Base-by-base conservation (phyloP, 2,888 invertebrate species). In the Agonopterix arenella region DNA sequence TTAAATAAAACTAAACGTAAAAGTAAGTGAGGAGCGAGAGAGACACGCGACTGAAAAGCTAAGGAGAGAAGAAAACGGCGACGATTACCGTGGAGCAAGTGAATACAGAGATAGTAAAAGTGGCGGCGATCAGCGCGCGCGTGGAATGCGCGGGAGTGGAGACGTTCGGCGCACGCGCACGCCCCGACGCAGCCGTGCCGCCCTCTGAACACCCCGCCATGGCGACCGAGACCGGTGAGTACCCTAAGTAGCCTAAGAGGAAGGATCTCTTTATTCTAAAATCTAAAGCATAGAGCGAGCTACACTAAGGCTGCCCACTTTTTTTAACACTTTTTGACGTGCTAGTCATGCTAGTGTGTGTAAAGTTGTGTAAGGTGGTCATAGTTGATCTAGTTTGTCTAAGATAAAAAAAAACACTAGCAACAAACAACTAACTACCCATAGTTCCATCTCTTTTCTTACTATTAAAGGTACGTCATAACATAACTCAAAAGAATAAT, bases 161-260 rank as follows among this genome's bases (percentile, higher is more conserved):
- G 64, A 61, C 80, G 75, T 8, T n/a, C 11, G 11, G 43, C 43
- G 43, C 82, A 80, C 80, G 75, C 84, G 84, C 77, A 77, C 80
- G 77, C 86, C 84, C 76, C 77, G 81, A 72, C 84, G 80, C 73
- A 66, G 74, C 73, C 77, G 85, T 88, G 89, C 86, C 89, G 83
- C 89, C 90, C 76, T 84, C 86, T 54, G 85, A 84, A 64, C 86
- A 78, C 66, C 77, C 84, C 73, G 82, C 84, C 81, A 90, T 90
- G 90, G 88, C 89, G 73, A 85, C 88, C 80, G 89, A 90, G 53
- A 81, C 89, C 61, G 86, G 90, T 90, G 60, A 83, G 84, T 80
- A n/a, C n/a, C n/a, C 54, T 49, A 41, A n/a, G 38, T 50, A 13
- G 46, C 18, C 18, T 18, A 2, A 13, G 13, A 13, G 13, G 13